phyloP scores from a whole-genome alignment of 2,113 vertebrate genomes.

The Verasper variegatus region DNA sequence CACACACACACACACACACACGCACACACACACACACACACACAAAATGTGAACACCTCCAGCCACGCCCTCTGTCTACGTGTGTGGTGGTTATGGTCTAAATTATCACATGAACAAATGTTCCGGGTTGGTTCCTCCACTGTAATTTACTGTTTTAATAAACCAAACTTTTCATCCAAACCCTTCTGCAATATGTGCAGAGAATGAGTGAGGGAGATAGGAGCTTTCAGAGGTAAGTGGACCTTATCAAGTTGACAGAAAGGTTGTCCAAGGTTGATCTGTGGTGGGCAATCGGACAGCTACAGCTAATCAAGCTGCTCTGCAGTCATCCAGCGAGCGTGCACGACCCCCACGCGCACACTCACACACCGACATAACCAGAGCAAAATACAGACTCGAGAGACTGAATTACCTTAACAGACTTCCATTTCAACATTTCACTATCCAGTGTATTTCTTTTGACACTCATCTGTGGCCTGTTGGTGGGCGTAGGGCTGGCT shows the following conservation, averaged over 20 bases:
- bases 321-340: constrained; percentile 30
- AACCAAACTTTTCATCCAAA: constrained; percentile 8
- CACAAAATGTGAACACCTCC: no score
- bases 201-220: constrained; percentile 62
- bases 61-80: no score
- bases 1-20: no score
- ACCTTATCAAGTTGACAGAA: constrained; percentile 66
- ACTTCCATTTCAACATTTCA: constrained; percentile 63
- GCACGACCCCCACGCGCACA: constrained; percentile 1
- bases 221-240: constrained; percentile 59
- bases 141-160: background rate
- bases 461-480: constrained; percentile 53
- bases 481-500: constrained; percentile 44
- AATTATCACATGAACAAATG: background rate
- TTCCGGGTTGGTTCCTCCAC: background rate
- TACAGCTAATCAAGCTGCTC: constrained; percentile 67
- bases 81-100: no score
- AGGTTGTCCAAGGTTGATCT: constrained; percentile 72
- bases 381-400: constrained; percentile 42
- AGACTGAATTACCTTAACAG: constrained; percentile 63
- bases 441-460: constrained; percentile 49
- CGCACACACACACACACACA: no score
- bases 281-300: constrained; percentile 51
- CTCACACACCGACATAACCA: constrained; percentile 15
- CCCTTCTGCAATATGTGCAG: constrained; percentile 8